phyloP scores from a whole-genome alignment of 1,140 invertebrate genomes.

The Druon quercuslanigerum region DNA sequence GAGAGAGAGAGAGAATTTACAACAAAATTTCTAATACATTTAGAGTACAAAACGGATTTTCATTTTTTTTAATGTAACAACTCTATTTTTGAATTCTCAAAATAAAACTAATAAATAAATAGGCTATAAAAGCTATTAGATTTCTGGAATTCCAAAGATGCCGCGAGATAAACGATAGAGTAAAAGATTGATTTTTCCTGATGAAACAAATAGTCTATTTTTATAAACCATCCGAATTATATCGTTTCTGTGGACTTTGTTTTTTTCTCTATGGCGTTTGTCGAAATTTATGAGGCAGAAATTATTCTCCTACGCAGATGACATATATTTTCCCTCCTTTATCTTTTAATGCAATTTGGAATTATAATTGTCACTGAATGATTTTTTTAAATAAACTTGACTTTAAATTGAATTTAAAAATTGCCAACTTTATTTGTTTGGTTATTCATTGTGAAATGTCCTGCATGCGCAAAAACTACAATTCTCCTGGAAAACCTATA shows the following conservation, averaged over 20 bases:
- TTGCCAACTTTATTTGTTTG: no score
- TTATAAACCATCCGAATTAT: background rate
- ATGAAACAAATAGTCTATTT: background rate
- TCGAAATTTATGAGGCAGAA: background rate
- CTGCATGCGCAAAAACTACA: no score
- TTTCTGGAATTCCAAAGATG: no score
- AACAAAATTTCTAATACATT: no score
- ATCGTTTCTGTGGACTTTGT: background rate
- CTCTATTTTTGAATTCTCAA: no score
- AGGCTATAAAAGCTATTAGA: no score
- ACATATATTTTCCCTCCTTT: background rate
- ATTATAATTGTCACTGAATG: background rate
- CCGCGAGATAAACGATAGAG: background rate
- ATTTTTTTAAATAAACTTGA: background rate
- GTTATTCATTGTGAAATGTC: no score
- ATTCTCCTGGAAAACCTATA: no score
- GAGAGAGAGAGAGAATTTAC: no score
- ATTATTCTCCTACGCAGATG: background rate
- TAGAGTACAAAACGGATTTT: no score
- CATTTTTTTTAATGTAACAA: no score
- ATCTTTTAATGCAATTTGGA: background rate
- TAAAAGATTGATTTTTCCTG: background rate
- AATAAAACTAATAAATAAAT: no score
- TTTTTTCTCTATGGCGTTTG: background rate
- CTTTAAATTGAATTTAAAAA: background rate